A percentile compares a stretch with the other conserved stretches of the same genome.
These are phyloP conservation scores for Phoxinus phoxinus DNA, from an alignment of 2,113 vertebrate genomes.

Conservation along the genomic window DNA sequence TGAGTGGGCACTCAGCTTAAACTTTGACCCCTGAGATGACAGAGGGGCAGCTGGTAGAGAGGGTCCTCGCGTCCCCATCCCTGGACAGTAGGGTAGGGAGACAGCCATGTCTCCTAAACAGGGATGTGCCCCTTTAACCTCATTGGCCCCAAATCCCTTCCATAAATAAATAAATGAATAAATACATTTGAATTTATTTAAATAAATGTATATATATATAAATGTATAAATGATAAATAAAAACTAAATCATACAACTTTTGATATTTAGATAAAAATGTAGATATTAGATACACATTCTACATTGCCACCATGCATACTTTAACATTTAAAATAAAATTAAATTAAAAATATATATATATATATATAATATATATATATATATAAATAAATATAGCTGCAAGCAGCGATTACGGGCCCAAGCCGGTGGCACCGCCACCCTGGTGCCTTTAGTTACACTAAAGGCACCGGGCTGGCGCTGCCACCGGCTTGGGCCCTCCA, in stretches of 20 bases:
- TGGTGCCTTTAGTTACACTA: no score
- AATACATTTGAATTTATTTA: not conserved
- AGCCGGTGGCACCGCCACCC: no score
- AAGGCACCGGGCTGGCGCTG: no score
- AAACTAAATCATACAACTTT: not conserved
- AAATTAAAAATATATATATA: no score
- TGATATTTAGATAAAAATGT: not conserved
- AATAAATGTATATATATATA: not conserved
- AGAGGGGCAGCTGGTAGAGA: slow-evolving; percentile 35
- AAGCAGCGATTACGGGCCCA: no score
- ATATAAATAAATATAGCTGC: no score
- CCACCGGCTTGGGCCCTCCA: no score
- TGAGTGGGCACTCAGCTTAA: slow-evolving; percentile 60
- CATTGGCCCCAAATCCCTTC: not conserved
- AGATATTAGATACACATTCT: not conserved
- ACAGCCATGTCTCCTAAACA: slow-evolving; percentile 35
- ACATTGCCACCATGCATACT: not conserved
- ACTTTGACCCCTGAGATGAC: slow-evolving; percentile 45
- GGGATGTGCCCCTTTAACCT: not conserved
- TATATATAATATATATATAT: no score
- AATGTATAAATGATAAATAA: not conserved
- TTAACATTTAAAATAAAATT: not conserved
- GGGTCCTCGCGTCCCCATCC: slow-evolving; percentile 12
- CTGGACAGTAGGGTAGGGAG: slow-evolving; percentile 38
- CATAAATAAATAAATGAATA: not conserved